A percentile compares a stretch with the other conserved stretches of the same genome.
Evolutionary conservation across 35 echinoderm and acorn worm genomes (phyloP).

Genomic region (Lytechinus variegatus): DNA sequence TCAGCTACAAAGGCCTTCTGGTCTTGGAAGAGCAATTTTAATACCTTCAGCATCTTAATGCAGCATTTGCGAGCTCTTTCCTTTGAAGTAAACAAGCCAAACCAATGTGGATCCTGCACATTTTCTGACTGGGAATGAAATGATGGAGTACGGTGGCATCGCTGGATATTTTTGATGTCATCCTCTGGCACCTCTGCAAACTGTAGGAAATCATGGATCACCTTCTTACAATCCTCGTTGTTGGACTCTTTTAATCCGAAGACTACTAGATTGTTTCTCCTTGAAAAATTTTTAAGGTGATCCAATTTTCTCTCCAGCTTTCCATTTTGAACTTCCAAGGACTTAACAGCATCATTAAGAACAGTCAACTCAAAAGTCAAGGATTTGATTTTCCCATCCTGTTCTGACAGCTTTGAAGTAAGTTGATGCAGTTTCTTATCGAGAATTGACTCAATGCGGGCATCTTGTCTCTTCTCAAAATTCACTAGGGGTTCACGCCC

Average conservation of each 20-base stretch:
- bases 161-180: not conserved
- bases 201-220: not conserved
- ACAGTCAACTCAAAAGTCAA: not conserved
- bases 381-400: not conserved
- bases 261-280: conserved; percentile 31
- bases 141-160: conserved; percentile 42
- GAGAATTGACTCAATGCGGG: not conserved
- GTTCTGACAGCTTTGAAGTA: not conserved
- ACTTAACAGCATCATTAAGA: not conserved
- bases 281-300: conserved; percentile 17
- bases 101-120: conserved; percentile 24
- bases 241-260: not conserved
- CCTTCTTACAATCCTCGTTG: not conserved
- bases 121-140: not conserved
- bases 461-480: not conserved
- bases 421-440: not conserved
- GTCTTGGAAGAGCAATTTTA: not conserved
- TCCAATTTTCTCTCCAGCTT: conserved; percentile 18
- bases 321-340: conserved; percentile 10
- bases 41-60: conserved; percentile 15
- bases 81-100: not conserved
- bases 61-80: conserved; percentile 28
- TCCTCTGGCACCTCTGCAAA: not conserved
- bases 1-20: conserved; percentile 39
- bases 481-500: not conserved